phyloP scores from a whole-genome alignment of 2,113 vertebrate species.

The Numida meleagris region DNA sequence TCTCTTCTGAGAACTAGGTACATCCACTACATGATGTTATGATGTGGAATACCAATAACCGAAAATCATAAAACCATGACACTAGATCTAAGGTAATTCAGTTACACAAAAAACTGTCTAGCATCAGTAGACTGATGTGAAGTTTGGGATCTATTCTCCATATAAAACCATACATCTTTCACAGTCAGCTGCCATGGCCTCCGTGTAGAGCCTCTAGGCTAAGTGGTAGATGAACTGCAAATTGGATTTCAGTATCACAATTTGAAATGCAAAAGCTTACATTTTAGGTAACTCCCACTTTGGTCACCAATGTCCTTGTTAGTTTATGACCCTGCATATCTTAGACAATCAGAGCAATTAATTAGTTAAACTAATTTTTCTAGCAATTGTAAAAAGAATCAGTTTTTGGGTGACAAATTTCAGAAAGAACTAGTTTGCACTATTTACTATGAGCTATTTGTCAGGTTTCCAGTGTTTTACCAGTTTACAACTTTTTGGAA shows the following conservation, averaged over 20 bases:
- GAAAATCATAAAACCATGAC: too few species aligned
- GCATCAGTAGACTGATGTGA: not conserved
- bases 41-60: too few species aligned
- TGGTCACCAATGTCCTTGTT: not conserved
- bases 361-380: not conserved
- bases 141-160: not conserved
- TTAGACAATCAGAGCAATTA: not conserved
- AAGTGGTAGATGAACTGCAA: not conserved
- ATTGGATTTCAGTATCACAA: not conserved
- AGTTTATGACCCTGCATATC: not conserved
- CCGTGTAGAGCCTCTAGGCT: not conserved
- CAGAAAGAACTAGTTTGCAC: not conserved
- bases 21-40: too few species aligned
- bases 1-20: too few species aligned
- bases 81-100: not conserved
- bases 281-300: not conserved
- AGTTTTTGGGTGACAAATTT: not conserved
- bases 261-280: not conserved
- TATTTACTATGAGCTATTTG: not conserved
- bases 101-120: not conserved
- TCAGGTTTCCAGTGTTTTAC: not conserved
- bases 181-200: not conserved
- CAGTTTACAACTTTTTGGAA: not conserved
- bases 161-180: not conserved
- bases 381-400: not conserved